Evolutionary conservation across 2,888 invertebrate species (phyloP).

Genomic region (Heterodera filipjevi): DNA sequence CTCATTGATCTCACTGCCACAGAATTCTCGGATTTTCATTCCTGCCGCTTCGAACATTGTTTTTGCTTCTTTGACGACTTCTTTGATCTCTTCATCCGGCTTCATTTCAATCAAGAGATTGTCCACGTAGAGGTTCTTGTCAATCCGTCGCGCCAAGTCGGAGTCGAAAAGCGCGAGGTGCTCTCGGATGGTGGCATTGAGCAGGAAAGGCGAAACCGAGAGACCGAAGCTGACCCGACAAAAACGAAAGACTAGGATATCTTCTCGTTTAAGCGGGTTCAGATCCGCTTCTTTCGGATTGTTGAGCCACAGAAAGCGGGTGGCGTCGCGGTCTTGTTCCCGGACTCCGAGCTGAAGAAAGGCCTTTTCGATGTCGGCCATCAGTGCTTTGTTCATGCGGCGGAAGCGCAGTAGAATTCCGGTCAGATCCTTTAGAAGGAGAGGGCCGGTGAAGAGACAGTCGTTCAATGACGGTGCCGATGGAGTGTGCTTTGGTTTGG

Average conservation of each 20-base stretch:
- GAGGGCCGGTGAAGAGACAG: not conserved
- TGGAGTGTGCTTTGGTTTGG: not conserved
- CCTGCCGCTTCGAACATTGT: conserved; percentile 5
- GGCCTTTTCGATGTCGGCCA: conserved; percentile 45
- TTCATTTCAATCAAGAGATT: conserved; percentile 28
- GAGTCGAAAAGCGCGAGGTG: not conserved
- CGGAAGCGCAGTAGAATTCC: conserved; percentile 29
- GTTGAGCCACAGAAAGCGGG: conserved; percentile 30
- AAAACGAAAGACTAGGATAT: not conserved
- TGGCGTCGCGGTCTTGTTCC: conserved; percentile 33
- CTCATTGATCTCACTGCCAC: not conserved
- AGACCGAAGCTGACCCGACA: conserved; percentile 11
- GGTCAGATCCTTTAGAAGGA: not conserved
- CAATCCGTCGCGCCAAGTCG: not conserved
- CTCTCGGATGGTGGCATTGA: conserved; percentile 5
- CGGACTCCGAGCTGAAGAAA: conserved; percentile 40
- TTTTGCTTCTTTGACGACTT: not conserved
- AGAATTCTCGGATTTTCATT: conserved; percentile 12
- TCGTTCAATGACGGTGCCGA: conserved; percentile 9
- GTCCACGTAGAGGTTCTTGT: conserved; percentile 39
- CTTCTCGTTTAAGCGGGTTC: not conserved
- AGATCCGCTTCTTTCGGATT: not conserved
- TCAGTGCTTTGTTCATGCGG: conserved; percentile 19
- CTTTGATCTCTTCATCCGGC: not conserved
- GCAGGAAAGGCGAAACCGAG: conserved; percentile 6